Evolutionary conservation across 2,888 invertebrate genomes (phyloP).

Genomic region (Digitonthophagus gazella): DNA sequence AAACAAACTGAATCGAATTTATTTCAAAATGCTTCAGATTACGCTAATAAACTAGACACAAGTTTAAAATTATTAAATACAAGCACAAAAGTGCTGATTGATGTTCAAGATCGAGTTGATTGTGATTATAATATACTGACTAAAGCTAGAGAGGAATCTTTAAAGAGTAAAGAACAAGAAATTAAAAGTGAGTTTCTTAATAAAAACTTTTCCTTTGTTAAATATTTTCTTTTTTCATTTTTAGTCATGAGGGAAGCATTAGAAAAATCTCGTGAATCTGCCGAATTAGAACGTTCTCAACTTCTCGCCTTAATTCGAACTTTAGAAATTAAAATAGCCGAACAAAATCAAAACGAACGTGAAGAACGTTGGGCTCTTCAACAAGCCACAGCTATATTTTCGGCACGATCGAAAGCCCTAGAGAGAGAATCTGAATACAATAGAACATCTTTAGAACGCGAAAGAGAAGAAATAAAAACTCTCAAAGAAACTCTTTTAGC

Average conservation of each 20-base stretch:
- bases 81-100: slow-evolving; percentile 52
- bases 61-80: slow-evolving; percentile 53
- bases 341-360: slow-evolving; percentile 55
- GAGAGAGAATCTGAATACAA: slow-evolving; percentile 61
- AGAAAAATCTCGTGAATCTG: slow-evolving; percentile 57
- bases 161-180: slow-evolving; percentile 58
- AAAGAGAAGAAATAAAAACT: slow-evolving; percentile 60
- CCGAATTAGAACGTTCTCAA: slow-evolving; percentile 58
- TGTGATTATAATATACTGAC: slow-evolving; percentile 51
- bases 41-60: slow-evolving; percentile 55
- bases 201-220: slow-evolving; percentile 3
- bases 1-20: slow-evolving; percentile 56
- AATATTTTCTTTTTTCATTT: slow-evolving; percentile 28
- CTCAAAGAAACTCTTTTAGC: slow-evolving; percentile 58
- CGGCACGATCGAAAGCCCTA: slow-evolving; percentile 61
- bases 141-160: slow-evolving; percentile 52
- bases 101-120: slow-evolving; percentile 55
- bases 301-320: slow-evolving; percentile 55
- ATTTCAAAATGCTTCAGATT: slow-evolving; percentile 54
- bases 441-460: slow-evolving; percentile 57
- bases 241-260: slow-evolving; percentile 58
- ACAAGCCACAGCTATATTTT: slow-evolving; percentile 61
- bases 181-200: slow-evolving; percentile 56
- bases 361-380: slow-evolving; percentile 54
- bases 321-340: slow-evolving; percentile 58